These are phyloP conservation scores for Hormaphis cornu DNA, from an alignment of 1,140 invertebrate genomes.

Conservation along the genomic window DNA sequence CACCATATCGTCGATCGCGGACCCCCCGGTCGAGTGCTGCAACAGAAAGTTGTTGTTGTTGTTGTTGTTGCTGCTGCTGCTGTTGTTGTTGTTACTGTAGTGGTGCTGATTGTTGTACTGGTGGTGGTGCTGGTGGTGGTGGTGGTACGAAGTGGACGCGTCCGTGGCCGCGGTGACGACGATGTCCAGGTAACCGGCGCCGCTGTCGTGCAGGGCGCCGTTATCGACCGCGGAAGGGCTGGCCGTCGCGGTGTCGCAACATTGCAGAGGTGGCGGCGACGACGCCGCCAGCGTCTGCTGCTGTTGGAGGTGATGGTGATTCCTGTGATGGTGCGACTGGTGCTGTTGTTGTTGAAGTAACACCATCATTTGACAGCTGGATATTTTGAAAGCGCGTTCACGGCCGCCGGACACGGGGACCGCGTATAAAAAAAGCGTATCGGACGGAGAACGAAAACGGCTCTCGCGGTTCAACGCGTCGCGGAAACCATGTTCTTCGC, in stretches of 20 bases:
- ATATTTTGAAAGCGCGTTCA: background rate
- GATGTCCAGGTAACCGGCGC: conserved; percentile 15
- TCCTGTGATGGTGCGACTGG: background rate
- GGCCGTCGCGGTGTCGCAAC: background rate
- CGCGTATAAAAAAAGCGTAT: background rate
- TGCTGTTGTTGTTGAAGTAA: conserved; percentile 16
- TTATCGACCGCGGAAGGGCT: background rate
- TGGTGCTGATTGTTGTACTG: background rate
- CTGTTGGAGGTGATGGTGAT: background rate
- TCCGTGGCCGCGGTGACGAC: background rate
- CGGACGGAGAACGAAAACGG: too few relatives aligned
- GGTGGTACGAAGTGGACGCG: background rate
- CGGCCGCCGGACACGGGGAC: background rate
- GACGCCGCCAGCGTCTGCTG: background rate
- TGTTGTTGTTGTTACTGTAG: background rate
- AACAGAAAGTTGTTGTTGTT: background rate
- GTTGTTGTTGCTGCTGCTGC: background rate
- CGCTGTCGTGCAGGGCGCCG: background rate
- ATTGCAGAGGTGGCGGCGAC: background rate
- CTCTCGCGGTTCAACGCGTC: background rate
- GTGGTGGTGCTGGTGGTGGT: background rate
- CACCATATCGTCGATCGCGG: background rate
- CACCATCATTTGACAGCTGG: conserved; percentile 20
- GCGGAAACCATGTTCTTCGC: background rate
- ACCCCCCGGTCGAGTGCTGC: background rate